Evolutionary conservation across 2,113 vertebrate genomes (phyloP), one percentile per base, ranked within the genome.

Genomic region (Echinops telfairi): DNA sequence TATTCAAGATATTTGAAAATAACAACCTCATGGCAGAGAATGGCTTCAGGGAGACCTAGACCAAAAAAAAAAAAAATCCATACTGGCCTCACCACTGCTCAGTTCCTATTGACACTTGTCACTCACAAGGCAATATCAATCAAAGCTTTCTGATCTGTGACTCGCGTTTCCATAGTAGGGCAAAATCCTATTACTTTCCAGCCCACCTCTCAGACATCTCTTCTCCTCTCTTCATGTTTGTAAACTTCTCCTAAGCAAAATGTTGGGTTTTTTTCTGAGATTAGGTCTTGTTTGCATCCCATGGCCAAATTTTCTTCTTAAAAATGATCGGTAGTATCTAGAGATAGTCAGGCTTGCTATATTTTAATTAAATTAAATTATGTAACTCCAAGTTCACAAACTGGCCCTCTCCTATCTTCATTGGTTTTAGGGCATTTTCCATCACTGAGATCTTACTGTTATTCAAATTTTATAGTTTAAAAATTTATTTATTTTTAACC

Each of bases 161-260:
- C 98, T 98, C 97, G 97, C 96, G 97, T 98, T 98, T 98, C 98
- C 98, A 98, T 97, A 98, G 98, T 93, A 97, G 98, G 98, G 97
- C 90, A 97, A 98, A 98, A 98, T 98, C 98, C 98, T 98, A 97
- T 98, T 98, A 98, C 98, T 97, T 98, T 98, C 95, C 97, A 98
- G 98, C 98, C 97, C 97, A 97, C 97, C 97, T 97, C 96, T 97
- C 97, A 98, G 97, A 97, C 95, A 96, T 83, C 94, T 90, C 93
- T 97, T 97, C 97, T 97, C 94, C 96, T 96, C 96, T 92, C 92
- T 96, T 98, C 95, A 85, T 93, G 92, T 96, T 97, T 94, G 96
- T 94, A 97, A 96, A 2, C 47, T 96, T 98, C 97, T 97, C 83
- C 14, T 0, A 91, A 89, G 91, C 79, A 96, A 87, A 96, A 73